Percentiles rank a stretch among this genome's conserved stretches.
Conservation (phyloP, 2,113 vertebrate genomes). For the Cheilinus undulatus region DNA sequence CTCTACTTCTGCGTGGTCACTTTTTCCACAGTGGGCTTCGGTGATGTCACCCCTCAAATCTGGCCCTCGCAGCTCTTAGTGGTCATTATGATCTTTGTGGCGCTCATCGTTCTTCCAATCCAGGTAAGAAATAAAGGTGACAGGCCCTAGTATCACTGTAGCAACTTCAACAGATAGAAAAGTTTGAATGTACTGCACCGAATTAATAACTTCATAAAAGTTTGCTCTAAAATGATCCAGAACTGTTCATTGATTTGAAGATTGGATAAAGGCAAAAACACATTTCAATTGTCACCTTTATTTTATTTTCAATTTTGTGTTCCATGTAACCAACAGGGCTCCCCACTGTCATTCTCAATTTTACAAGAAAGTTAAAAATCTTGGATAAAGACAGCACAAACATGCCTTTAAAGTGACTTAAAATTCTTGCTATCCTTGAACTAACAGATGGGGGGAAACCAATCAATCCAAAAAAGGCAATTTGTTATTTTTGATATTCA, state of each 20-base stretch:
- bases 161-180: neutral
- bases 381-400: neutral
- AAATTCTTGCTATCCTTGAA: neutral
- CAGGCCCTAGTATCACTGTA: neutral
- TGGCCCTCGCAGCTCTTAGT: conserved; percentile 89
- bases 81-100: conserved; percentile 90
- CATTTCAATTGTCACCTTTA: neutral
- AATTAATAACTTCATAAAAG: neutral
- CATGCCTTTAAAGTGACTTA: neutral
- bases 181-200: neutral
- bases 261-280: neutral
- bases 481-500: conserved; percentile 4
- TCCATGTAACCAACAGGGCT: neutral
- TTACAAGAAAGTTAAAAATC: neutral
- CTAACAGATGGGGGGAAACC: neutral
- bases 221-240: neutral
- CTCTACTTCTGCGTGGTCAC: conserved; percentile 90
- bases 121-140: conserved; percentile 75
- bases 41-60: conserved; percentile 87
- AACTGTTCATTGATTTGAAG: neutral
- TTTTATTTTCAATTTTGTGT: conserved; percentile 20
- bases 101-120: conserved; percentile 87
- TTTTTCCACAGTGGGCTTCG: conserved; percentile 88
- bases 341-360: neutral
- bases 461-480: neutral